Evolutionary conservation across 1,140 invertebrate genomes (phyloP).

Genomic region (Lepidurus couesii): DNA sequence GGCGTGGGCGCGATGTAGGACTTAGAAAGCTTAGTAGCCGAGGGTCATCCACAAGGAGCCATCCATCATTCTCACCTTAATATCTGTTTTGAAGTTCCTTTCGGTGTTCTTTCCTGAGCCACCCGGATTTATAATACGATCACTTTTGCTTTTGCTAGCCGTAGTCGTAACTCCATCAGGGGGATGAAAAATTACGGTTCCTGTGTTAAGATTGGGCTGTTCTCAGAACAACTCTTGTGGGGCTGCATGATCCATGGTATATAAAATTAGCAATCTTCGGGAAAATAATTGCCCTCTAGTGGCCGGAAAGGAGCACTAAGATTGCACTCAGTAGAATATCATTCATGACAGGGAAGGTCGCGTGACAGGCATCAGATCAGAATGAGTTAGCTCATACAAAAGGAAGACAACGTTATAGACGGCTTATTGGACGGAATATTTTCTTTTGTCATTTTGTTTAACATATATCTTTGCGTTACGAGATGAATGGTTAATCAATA

Average conservation of each 20-base stretch:
- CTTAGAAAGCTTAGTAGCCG: slow-evolving; percentile 11
- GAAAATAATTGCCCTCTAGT: not conserved
- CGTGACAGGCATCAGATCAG: too few relatives aligned
- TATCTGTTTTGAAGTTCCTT: not conserved
- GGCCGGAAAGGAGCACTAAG: not conserved
- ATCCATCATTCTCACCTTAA: slow-evolving; percentile 15
- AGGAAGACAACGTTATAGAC: not conserved
- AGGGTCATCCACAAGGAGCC: not conserved
- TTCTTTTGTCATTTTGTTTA: not conserved
- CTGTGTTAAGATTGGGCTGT: not conserved
- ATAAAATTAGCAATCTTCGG: not conserved
- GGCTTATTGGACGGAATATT: not conserved
- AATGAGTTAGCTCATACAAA: not conserved
- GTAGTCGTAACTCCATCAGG: not conserved
- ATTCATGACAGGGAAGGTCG: too few relatives aligned
- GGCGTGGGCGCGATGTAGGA: not conserved
- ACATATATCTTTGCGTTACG: not conserved
- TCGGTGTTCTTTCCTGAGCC: not conserved
- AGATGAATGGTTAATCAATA: not conserved
- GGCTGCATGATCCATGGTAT: not conserved
- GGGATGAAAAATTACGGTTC: not conserved
- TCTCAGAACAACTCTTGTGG: not conserved
- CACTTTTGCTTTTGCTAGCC: not conserved
- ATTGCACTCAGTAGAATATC: too few relatives aligned
- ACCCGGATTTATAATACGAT: not conserved